Base-by-base conservation (phyloP, 2,113 vertebrate species). In the Passer domesticus region DNA sequence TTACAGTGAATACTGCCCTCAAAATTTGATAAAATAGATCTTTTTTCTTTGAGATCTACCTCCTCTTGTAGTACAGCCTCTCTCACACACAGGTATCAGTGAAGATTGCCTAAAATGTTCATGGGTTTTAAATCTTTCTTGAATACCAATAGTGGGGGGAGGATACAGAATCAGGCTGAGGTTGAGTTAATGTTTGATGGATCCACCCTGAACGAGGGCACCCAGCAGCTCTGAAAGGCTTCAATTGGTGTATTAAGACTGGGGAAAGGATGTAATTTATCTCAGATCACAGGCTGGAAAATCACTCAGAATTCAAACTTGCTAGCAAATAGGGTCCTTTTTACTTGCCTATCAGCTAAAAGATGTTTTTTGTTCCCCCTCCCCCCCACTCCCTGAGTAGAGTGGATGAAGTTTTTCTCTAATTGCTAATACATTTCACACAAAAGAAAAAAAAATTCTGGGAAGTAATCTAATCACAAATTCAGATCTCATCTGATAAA, bases 401-500 rank as follows among this genome's bases (percentile, higher is more conserved):
- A 44, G 28, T 13, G 46, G 50, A 35, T 63, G 56, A 91, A 90
- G 59, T 81, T 94, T 83, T 92, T 31, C n/a, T 47, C 68, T 94
- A 90, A 94, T 97, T 92, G 70, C 25, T 31, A n/a, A 41, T 73
- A 58, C 60, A 67, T 90, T 86, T 83, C 56, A 69, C 33, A 75
- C 37, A 56, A 46, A 74, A 64, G 47, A 49, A 64, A 56, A 4
- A 18, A 43, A 49, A 88, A 80, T 74, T 94, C 76, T 91, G 91
- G 92, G 89, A 96, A 96, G 15, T 72, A 72, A 84, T 91, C 87
- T 94, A 87, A 96, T 96, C 62, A 95, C 49, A 89, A 95, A 95
- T 93, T 94, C 94, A 96, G 94, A 95, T 91, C 89, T 95, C 95
- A 97, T 97, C 92, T 82, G 69, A 82, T 87, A 56, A 94, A 93